Conservation (phyloP, 2,888 invertebrate species). For the Tipula vernalis region DNA sequence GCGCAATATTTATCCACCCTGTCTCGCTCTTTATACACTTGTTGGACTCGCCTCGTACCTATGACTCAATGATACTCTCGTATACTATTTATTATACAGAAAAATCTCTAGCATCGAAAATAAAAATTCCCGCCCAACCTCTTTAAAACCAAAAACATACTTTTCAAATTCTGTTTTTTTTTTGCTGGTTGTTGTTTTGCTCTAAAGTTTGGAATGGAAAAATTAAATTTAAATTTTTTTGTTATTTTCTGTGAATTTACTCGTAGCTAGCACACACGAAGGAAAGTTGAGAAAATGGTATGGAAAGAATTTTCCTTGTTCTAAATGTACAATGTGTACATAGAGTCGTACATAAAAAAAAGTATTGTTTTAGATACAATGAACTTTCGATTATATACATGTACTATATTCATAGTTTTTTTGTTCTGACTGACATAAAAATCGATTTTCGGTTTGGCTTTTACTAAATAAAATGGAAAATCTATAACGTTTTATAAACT, state of each 20-base stretch:
- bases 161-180: background rate
- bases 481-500: background rate
- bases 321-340: background rate
- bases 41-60: background rate
- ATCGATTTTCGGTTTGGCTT: background rate
- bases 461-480: background rate
- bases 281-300: background rate
- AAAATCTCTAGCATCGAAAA: background rate
- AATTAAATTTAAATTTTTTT: background rate
- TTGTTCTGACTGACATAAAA: background rate
- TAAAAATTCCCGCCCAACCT: background rate
- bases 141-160: background rate
- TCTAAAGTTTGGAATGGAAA: background rate
- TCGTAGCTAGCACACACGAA: background rate
- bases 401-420: background rate
- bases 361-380: background rate
- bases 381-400: background rate
- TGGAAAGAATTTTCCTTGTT: background rate
- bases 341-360: background rate
- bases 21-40: background rate
- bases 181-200: background rate
- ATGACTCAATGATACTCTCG: background rate
- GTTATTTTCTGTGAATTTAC: background rate
- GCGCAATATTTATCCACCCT: background rate
- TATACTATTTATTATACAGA: background rate